These are phyloP conservation scores for Enteromius mattozi DNA, from an alignment of 2,797 vertebrate genomes.

Conservation along the genomic window DNA sequence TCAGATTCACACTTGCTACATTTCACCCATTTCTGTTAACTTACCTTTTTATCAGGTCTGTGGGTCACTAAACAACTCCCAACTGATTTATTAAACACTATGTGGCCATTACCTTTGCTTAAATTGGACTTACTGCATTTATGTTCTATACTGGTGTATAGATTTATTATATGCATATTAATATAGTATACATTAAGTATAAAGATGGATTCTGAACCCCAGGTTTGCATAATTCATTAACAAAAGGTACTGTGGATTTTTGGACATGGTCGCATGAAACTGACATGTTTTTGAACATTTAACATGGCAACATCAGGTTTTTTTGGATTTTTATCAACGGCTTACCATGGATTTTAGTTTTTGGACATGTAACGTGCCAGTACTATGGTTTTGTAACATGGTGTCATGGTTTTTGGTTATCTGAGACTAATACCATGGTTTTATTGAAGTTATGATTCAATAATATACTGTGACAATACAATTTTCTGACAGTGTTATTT, in stretches of 20 bases:
- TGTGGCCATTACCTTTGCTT: conserved; percentile 3
- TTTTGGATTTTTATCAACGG: neutral
- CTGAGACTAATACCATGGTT: neutral
- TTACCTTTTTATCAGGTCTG: conserved; percentile 23
- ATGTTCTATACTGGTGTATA: neutral
- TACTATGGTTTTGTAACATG: neutral
- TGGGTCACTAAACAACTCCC: neutral
- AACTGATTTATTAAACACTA: neutral
- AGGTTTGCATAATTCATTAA: neutral
- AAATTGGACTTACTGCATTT: neutral
- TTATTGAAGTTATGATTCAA: neutral
- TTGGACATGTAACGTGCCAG: neutral
- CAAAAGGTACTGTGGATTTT: neutral
- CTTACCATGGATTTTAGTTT: neutral
- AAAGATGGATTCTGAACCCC: neutral
- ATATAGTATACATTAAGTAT: neutral
- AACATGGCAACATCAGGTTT: neutral
- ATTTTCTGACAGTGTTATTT: neutral
- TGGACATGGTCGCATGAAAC: neutral
- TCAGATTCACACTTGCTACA: conserved; percentile 60
- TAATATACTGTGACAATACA: neutral
- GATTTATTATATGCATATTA: neutral
- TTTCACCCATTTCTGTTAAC: conserved; percentile 40
- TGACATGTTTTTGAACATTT: neutral
- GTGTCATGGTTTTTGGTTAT: neutral